Percentiles rank a stretch among this genome's conserved stretches.
Evolutionary conservation across 35 echinoderm and acorn worm species (phyloP).

Genomic region (Stichopus chloronotus): DNA sequence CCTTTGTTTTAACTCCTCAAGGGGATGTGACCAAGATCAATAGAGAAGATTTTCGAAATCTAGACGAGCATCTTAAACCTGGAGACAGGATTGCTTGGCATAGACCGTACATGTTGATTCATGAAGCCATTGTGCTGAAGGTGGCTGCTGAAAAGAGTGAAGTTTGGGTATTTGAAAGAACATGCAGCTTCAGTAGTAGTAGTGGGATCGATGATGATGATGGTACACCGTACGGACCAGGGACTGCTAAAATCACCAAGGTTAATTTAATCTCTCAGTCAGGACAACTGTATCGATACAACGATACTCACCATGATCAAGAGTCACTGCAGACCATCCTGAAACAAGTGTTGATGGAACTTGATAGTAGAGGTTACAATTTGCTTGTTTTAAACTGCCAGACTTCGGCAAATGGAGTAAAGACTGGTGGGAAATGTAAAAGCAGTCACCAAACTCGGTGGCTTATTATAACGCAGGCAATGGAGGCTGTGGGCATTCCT

Average conservation of each 20-base stretch:
- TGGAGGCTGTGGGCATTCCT: background rate
- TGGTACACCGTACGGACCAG: too few species aligned
- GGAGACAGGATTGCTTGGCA: background rate
- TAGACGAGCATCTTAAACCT: background rate
- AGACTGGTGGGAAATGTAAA: background rate
- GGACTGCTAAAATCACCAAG: background rate
- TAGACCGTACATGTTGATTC: background rate
- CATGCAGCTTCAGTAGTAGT: background rate
- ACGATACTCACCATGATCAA: background rate
- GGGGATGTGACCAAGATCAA: background rate
- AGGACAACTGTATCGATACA: background rate
- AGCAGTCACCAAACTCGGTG: background rate
- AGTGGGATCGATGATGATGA: background rate
- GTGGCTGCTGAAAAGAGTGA: background rate
- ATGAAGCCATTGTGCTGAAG: background rate
- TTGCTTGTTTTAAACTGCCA: background rate
- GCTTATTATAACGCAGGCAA: background rate
- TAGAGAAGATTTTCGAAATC: background rate
- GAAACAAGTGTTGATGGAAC: background rate
- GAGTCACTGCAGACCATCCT: background rate
- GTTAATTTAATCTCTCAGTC: background rate
- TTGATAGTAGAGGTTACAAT: conserved; percentile 8
- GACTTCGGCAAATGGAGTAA: background rate
- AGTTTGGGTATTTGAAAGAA: conserved; percentile 26
- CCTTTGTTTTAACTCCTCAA: background rate